Conservation (phyloP, 2,113 vertebrate species). For the Scatophagus argus region DNA sequence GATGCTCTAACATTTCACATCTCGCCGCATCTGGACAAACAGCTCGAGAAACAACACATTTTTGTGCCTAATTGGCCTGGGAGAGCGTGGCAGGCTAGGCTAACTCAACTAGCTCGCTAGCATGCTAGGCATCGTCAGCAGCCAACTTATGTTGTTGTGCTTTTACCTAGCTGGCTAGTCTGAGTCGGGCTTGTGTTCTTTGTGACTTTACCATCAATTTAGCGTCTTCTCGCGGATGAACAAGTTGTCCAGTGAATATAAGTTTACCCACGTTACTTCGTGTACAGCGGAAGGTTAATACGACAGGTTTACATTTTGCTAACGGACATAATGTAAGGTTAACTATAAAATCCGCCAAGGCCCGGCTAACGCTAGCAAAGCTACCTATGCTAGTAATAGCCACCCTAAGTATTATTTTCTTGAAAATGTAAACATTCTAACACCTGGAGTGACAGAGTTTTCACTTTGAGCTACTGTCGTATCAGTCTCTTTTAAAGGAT, state of each 20-base stretch:
- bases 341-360: slow-evolving; percentile 44
- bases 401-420: background rate
- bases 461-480: background rate
- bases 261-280: fast-evolving
- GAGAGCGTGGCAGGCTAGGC: slow-evolving; percentile 81
- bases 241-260: fast-evolving
- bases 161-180: background rate
- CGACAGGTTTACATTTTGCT: background rate
- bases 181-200: slow-evolving; percentile 21
- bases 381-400: slow-evolving; percentile 27
- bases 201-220: background rate
- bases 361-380: slow-evolving; percentile 54
- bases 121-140: slow-evolving; percentile 50
- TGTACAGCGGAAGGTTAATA: background rate
- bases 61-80: slow-evolving; percentile 57
- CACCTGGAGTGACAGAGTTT: background rate
- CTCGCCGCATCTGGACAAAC: slow-evolving; percentile 6
- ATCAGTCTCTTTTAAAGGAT: background rate
- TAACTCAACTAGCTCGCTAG: slow-evolving; percentile 56
- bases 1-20: slow-evolving; percentile 51
- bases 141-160: slow-evolving; percentile 45
- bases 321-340: background rate
- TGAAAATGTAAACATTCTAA: slow-evolving; percentile 36
- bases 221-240: background rate
- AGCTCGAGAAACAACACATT: slow-evolving; percentile 5